These are phyloP conservation scores for Scelioninae gen. 2 DNA, from an alignment of 2,888 invertebrate species.

Conservation along the genomic window DNA sequence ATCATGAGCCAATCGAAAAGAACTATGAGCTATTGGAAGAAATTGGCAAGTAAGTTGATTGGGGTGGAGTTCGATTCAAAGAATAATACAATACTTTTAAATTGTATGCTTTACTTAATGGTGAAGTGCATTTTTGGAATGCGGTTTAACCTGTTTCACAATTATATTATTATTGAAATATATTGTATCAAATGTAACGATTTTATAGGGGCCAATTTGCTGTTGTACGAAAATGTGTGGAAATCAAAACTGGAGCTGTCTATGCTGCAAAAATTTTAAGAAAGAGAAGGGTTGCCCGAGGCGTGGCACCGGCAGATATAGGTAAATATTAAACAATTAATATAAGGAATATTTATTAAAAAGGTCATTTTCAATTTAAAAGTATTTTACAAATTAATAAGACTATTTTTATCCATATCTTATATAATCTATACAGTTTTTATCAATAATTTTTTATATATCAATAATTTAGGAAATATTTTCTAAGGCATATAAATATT, in stretches of 20 bases:
- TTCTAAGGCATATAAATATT: too few relatives aligned
- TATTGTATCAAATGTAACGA: background rate
- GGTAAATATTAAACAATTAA: too few relatives aligned
- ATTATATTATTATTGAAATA: background rate
- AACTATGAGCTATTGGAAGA: slow-evolving; percentile 77
- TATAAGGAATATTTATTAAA: too few relatives aligned
- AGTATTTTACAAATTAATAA: too few relatives aligned
- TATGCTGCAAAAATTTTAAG: slow-evolving; percentile 82
- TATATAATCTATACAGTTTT: too few relatives aligned
- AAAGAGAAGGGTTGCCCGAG: slow-evolving; percentile 78
- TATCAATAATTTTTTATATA: too few relatives aligned
- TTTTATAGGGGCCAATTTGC: slow-evolving; percentile 81
- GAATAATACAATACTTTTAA: background rate
- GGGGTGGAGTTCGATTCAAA: too few relatives aligned
- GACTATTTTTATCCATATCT: too few relatives aligned
- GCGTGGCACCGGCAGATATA: slow-evolving; percentile 79
- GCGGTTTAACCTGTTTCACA: slow-evolving; percentile 36
- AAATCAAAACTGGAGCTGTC: slow-evolving; percentile 76
- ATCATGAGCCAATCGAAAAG: slow-evolving; percentile 77
- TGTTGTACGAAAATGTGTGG: slow-evolving; percentile 78
- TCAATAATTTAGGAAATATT: too few relatives aligned
- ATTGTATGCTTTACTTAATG: background rate
- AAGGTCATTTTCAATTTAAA: too few relatives aligned
- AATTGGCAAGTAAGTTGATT: slow-evolving; percentile 77
- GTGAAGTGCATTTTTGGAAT: slow-evolving; percentile 17